Conservation (phyloP, 2,888 invertebrate species). For the Dolichopus griseipennis region DNA sequence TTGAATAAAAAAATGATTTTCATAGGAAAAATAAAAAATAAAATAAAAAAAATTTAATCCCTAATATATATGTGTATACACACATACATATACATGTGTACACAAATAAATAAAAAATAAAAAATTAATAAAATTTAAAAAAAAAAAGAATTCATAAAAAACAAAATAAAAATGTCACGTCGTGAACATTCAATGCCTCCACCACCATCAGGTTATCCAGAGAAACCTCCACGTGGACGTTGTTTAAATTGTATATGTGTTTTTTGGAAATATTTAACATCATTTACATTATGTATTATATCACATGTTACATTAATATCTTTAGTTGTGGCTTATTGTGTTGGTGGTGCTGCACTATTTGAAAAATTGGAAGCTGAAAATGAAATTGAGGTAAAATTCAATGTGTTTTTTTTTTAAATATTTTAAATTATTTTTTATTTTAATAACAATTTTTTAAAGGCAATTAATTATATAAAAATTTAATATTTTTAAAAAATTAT, state of each 20-base stretch:
- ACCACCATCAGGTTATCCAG: conserved; percentile 30
- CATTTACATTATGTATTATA: conserved; percentile 55
- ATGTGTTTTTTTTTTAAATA: neutral
- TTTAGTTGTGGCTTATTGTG: conserved; percentile 81
- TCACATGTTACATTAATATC: conserved; percentile 82
- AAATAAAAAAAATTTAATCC: too few relatives aligned
- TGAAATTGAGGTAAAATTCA: conserved; percentile 56
- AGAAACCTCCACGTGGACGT: conserved; percentile 37
- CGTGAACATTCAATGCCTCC: conserved; percentile 38
- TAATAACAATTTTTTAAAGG: neutral
- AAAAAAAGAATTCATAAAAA: neutral
- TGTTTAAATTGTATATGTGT: conserved; percentile 41
- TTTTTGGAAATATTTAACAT: conserved; percentile 67
- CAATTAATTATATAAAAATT: too few relatives aligned
- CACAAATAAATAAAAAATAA: too few relatives aligned
- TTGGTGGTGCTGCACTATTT: conserved; percentile 80
- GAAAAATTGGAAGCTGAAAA: conserved; percentile 65
- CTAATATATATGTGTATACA: too few relatives aligned
- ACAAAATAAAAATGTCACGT: conserved; percentile 20
- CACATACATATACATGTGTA: too few relatives aligned
- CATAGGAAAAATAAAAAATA: too few relatives aligned
- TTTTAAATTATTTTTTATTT: conserved; percentile 2
- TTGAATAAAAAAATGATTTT: too few relatives aligned
- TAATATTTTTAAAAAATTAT: too few relatives aligned
- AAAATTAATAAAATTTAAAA: too few relatives aligned